Base-by-base conservation (phyloP, 2,888 invertebrate species). In the Dolichomitus sp. region DNA sequence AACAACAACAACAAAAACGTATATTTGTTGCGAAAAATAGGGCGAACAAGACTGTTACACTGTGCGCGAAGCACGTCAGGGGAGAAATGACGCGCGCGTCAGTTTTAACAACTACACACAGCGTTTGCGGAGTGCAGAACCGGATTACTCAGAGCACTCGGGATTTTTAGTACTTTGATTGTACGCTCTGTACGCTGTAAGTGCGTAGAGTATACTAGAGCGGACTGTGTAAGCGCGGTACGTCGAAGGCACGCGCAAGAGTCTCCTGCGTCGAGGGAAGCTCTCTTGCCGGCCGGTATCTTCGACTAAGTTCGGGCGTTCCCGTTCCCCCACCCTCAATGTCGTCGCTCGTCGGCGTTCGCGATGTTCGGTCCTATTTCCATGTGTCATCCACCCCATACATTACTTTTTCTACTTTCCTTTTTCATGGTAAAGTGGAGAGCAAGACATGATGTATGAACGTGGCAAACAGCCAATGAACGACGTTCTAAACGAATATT, bases 241-340 rank as follows among this genome's bases (percentile, higher is more conserved):
- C 14, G 74, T 65, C 74, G 19, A 27, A 17, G 57, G 70, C 77
- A 59, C 70, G 57, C 57, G 59, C 75, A 54, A 33, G 54, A 54
- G 48, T 66, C 19, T 48, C 33, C 68, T 19, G n/a, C 80, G 86
- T 84, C 84, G 80, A 81, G 85, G 84, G 84, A 75, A 75, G 84
- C 79, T 83, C 81, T 88, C 84, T 88, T 70, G 88, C 89, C 89
- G 89, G 89, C 88, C 89, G 88, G 89, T 87, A 54, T 70, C 70
- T 78, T 78, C 70, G 70, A 33, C 30, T 19, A 19, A 12, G 33
- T 19, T 78, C 78, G 78, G 78, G 19, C 11, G 33, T 72, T 54
- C 40, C 45, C 78, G 78, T 14, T 86, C 37, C 19, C 72, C 42
- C 70, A 52, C 63, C 42, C 23, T 2, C 9, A 2, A 27, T 17